Percentiles rank a stretch among this genome's conserved stretches.
Conservation (phyloP, 2,797 vertebrate species). For the Ara ararauna region DNA sequence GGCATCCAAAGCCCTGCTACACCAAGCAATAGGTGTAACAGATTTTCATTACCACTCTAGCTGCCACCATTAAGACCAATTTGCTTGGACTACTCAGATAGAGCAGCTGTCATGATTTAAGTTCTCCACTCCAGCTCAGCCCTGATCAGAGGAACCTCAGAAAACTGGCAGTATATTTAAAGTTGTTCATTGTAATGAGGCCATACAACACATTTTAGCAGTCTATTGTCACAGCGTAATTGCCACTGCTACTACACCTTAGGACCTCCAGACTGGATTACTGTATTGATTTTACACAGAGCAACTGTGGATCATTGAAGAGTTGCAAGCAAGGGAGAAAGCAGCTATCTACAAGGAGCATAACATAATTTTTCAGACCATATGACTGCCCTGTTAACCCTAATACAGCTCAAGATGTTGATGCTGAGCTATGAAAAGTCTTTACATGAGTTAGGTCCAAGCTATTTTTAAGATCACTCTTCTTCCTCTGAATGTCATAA, state of each 20-base stretch:
- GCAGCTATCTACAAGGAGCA: neutral
- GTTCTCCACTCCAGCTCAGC: neutral
- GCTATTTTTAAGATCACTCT: neutral
- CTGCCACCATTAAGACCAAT: neutral
- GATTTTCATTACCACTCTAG: neutral
- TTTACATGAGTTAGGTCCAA: neutral
- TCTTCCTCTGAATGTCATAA: neutral
- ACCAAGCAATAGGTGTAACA: neutral
- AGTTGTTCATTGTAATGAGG: conserved; percentile 28
- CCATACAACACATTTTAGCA: neutral
- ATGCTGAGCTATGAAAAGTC: neutral
- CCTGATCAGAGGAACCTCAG: neutral
- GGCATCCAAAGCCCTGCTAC: neutral
- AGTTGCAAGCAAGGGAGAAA: neutral
- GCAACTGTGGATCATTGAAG: conserved; percentile 4
- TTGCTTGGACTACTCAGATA: neutral
- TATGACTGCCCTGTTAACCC: neutral
- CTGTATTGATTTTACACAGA: conserved; percentile 23
- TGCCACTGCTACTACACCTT: conserved; percentile 25
- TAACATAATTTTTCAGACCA: neutral
- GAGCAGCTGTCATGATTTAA: conserved; percentile 22
- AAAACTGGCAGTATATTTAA: neutral
- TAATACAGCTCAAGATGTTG: neutral
- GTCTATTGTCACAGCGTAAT: conserved; percentile 36
- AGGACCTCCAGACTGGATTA: conserved; percentile 35